Base-by-base conservation (phyloP, 23 tunicate genomes). In the Aplidium turbinatum region DNA sequence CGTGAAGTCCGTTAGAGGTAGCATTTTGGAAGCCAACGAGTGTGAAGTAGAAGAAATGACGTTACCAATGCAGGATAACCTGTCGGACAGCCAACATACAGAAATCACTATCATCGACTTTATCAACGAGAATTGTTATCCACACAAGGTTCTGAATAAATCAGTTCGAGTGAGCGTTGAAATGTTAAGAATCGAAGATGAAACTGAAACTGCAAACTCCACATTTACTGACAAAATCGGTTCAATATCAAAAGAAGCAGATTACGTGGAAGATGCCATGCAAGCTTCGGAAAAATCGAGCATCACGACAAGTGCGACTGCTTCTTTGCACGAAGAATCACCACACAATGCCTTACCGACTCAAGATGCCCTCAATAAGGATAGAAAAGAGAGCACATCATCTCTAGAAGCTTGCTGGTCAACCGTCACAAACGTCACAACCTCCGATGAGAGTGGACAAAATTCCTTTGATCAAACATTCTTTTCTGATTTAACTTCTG, bases 1-100 rank as follows among this genome's bases (percentile, higher is more conserved):
- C 5, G 31, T 65, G 5, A 65, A 65, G 50, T 65, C 72, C 4
- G 50, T 65, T 7, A 65, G 28, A 65, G 72, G 72, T 19, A 65
- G 72, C 31, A 25, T 13, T 4, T 35, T 29, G 7, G 67, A 30
- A 29, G 13, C 9, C 13, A 42, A 42, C 13, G 9, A 13, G 13
- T 28, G 16, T 7, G 5, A 29, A 7, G 67, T 29, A 26, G 67
- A 60, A 4, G 24, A 5, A 25, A 5, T 18, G 6, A n/a, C 19
- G 21, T 25, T 18, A 54, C 16, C 60, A 19, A 27, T 19, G 21
- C 22, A 24, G 20, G 35, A 60, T 4, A 23, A 4, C 6, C 31
- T 60, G 5, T 19, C 35, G 9, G 35, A 6, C 13, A 60, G 67
- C 31, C n/a, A 16, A n/a, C 35, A 9, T 3, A 60, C 5, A 3